Evolutionary conservation across 2,888 invertebrate genomes (phyloP).

Genomic region (Caenorhabditis zanzibari): DNA sequence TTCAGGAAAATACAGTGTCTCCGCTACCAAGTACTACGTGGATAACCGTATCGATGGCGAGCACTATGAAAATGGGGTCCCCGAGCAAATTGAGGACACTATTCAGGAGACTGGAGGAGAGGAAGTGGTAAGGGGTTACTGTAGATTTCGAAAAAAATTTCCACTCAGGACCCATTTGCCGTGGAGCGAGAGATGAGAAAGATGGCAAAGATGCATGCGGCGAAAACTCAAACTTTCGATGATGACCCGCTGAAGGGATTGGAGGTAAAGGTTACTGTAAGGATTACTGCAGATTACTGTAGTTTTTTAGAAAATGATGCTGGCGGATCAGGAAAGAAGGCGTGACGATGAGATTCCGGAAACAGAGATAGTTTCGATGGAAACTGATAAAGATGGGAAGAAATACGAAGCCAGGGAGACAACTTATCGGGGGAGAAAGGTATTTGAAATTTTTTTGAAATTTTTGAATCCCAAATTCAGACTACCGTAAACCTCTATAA

Average conservation of each 20-base stretch:
- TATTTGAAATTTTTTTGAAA: not conserved
- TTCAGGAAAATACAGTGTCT: slow-evolving; percentile 59
- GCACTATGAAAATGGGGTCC: slow-evolving; percentile 14
- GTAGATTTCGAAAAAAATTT: not conserved
- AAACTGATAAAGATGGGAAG: slow-evolving; percentile 39
- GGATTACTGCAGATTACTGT: not conserved
- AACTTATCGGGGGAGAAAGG: slow-evolving; percentile 25
- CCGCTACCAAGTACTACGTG: slow-evolving; percentile 65
- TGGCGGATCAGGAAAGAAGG: slow-evolving; percentile 27
- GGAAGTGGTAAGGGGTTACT: slow-evolving; percentile 41
- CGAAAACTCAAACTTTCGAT: slow-evolving; percentile 34
- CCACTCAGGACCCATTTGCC: slow-evolving; percentile 53
- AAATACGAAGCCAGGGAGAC: slow-evolving; percentile 40
- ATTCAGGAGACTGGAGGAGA: slow-evolving; percentile 35
- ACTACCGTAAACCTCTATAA: slow-evolving; percentile 54
- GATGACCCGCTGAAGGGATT: slow-evolving; percentile 25
- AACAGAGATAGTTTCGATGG: slow-evolving; percentile 13
- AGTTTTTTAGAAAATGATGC: slow-evolving; percentile 29
- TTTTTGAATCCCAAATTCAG: slow-evolving; percentile 4
- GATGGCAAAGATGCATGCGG: slow-evolving; percentile 49
- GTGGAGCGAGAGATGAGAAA: slow-evolving; percentile 62
- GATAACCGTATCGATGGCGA: slow-evolving; percentile 64
- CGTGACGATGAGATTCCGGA: slow-evolving; percentile 29
- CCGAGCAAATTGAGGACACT: slow-evolving; percentile 37
- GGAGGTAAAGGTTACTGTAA: not conserved